Conservation (phyloP, 2,888 invertebrate genomes). For the Campoletis raptor region DNA sequence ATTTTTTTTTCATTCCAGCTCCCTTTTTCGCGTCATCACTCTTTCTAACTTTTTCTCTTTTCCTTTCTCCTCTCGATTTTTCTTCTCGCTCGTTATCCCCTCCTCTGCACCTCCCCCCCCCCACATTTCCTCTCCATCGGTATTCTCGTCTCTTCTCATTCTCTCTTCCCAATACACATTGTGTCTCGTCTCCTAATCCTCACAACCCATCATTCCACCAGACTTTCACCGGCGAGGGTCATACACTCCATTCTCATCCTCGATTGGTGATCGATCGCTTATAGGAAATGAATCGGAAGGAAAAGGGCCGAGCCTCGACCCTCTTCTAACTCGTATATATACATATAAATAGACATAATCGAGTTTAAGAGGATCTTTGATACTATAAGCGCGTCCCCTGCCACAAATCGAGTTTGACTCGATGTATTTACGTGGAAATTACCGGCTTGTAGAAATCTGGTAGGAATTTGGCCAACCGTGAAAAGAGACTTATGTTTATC, state of each 20-base stretch:
- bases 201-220: conserved; percentile 11
- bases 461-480: background rate
- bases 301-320: conserved; percentile 26
- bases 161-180: background rate
- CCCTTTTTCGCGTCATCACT: background rate
- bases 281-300: conserved; percentile 53
- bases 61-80: background rate
- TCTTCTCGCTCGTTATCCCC: background rate
- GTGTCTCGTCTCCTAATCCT: conserved; percentile 21
- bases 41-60: background rate
- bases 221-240: conserved; percentile 38
- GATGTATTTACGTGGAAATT: conserved; percentile 22
- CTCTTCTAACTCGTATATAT: conserved; percentile 22
- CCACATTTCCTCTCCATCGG: background rate
- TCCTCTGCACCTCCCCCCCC: background rate
- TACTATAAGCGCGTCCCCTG: background rate
- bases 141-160: background rate
- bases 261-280: conserved; percentile 53
- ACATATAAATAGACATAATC: background rate
- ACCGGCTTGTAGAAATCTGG: background rate
- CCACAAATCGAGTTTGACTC: conserved; percentile 41
- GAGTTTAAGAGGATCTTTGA: conserved; percentile 4
- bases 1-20: background rate
- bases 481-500: background rate
- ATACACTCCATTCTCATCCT: conserved; percentile 40